Evolutionary conservation across 1,140 invertebrate genomes (phyloP), one percentile per base, ranked within the genome.

Genomic region (Cydia strobilella): DNA sequence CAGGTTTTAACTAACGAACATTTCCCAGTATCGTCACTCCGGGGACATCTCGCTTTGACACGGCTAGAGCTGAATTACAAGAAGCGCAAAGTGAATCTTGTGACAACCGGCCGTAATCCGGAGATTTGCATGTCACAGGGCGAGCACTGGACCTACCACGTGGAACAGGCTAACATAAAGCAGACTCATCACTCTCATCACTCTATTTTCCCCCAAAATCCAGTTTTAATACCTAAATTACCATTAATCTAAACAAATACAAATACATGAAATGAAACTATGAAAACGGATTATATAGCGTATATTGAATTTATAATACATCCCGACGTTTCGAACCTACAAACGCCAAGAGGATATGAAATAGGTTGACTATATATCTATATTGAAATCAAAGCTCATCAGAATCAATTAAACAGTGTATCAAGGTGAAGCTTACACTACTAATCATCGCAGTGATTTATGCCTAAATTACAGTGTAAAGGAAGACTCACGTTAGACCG

Each of bases 111-210:
- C 23, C 62, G 62, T 63, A 63, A 63, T 63, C 62, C 23, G 62
- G 12, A 63, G 62, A 63, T 63, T 63, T 63, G 62, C 62, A 63
- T 63, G 62, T 63, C 62, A 63, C 62, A 63, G 62, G 62, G 2
- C 10, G 23, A 13, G 3, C 62, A 25, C 54, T 62, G 54, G 10
- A 12, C 62, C 62, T 63, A 27, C 4, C 20, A 3, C 20, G 20
- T 63, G 20, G 23, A 13, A 63, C 4, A 23, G 18, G 18, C 20
- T 39, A 39, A 39, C 35, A 39, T 10, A 39, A 9, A 39, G 35
- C 35, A 39, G 9, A 10, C 35, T 9, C 9, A 31, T 4, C 31
- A 31, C 31, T 31, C 2, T 31, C 31, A 39, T 39, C 7, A 39
- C 35, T 39, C 7, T 39, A 7, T 39, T 39, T 10, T 39, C 2